A percentile compares a stretch with the other conserved stretches of the same genome.
Evolutionary conservation across 2,113 vertebrate species (phyloP).

Genomic region (Stictonetta naevosa): DNA sequence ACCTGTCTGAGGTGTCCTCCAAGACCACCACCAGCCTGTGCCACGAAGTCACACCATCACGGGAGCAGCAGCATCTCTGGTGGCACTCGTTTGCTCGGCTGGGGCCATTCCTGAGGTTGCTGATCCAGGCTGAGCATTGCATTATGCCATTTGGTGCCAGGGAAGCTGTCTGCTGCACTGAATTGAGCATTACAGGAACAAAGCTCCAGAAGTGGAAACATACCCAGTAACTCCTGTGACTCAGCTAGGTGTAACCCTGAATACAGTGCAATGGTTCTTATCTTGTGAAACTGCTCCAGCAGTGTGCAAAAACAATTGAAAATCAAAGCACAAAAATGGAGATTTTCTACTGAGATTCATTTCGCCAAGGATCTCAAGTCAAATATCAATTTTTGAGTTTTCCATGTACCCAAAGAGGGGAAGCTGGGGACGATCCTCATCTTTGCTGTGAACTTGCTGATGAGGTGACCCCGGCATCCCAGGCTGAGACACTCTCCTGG

Average conservation of each 20-base stretch:
- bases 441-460: slow-evolving; percentile 68
- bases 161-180: background rate
- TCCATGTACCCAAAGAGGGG: slow-evolving; percentile 75
- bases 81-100: background rate
- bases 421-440: slow-evolving; percentile 64
- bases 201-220: background rate
- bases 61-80: background rate
- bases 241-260: background rate
- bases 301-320: background rate
- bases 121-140: background rate
- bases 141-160: background rate
- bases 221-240: background rate
- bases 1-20: background rate
- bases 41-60: background rate
- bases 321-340: background rate
- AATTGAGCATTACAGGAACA: background rate
- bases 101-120: background rate
- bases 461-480: slow-evolving; percentile 66
- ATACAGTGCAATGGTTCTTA: background rate
- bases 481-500: slow-evolving; percentile 17
- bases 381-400: slow-evolving; percentile 70
- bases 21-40: background rate
- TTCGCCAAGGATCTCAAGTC: background rate
- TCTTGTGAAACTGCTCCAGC: background rate
- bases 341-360: background rate